A percentile compares a stretch with the other conserved stretches of the same genome.
These are phyloP conservation scores for Drosophila tripunctata DNA, from an alignment of 2,888 invertebrate genomes.

Conservation along the genomic window DNA sequence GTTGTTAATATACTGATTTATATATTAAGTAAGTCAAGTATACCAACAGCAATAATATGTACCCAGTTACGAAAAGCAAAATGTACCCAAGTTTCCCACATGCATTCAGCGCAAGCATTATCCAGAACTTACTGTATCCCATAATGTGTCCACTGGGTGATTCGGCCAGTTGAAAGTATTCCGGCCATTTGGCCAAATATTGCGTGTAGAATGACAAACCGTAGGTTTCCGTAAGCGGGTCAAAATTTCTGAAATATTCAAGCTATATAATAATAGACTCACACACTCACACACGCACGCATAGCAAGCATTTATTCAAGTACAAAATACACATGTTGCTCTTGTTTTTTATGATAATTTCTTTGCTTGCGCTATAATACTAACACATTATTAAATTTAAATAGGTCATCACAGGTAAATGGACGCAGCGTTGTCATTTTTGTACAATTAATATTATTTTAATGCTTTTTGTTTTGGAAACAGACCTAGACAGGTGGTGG, in stretches of 20 bases:
- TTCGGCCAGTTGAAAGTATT: slow-evolving; percentile 98
- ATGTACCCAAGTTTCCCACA: too few species aligned
- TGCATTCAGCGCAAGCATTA: background rate
- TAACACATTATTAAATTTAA: slow-evolving; percentile 97
- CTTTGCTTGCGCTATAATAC: slow-evolving; percentile 82
- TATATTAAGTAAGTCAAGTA: too few species aligned
- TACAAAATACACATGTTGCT: too few species aligned
- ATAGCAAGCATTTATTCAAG: too few species aligned
- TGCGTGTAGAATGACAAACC: slow-evolving; percentile 98
- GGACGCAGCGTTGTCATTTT: slow-evolving; percentile 96
- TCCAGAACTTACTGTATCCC: slow-evolving; percentile 95
- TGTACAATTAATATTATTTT: background rate
- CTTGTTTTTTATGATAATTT: too few species aligned
- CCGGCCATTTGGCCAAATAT: slow-evolving; percentile 99
- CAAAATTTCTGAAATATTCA: slow-evolving; percentile 90
- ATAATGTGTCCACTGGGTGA: slow-evolving; percentile 98
- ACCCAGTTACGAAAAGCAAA: too few species aligned
- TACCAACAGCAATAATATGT: too few species aligned
- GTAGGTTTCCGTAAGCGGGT: slow-evolving; percentile 98
- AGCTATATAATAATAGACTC: background rate
- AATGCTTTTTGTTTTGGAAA: background rate
- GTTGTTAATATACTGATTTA: too few species aligned
- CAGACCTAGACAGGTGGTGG: background rate
- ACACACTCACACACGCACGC: background rate
- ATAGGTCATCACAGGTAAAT: slow-evolving; percentile 96